These are phyloP conservation scores for Nasonia vitripennis DNA, from an alignment of 1,140 invertebrate species.

Conservation along the genomic window DNA sequence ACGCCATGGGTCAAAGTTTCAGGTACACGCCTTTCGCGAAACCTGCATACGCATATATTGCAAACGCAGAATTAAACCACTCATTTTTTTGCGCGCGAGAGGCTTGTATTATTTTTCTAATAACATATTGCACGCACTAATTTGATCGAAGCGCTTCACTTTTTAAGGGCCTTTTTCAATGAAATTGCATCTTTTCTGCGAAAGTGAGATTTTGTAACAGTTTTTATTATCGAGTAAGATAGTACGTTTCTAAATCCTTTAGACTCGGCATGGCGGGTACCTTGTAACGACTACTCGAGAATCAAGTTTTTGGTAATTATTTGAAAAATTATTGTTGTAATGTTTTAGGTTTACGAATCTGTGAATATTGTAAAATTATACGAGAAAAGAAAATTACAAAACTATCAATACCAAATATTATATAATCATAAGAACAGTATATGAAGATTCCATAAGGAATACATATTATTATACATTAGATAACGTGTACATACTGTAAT, in stretches of 20 bases:
- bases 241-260: neutral
- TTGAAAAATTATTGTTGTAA: slow-evolving; percentile 20
- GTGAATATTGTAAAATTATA: slow-evolving; percentile 53
- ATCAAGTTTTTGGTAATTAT: slow-evolving; percentile 8
- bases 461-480: slow-evolving; percentile 34
- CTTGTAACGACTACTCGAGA: neutral
- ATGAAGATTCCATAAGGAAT: neutral
- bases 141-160: neutral
- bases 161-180: neutral
- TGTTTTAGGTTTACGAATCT: slow-evolving; percentile 24
- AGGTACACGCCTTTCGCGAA: neutral
- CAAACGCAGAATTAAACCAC: neutral
- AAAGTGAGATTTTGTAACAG: slow-evolving; percentile 22
- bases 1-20: too few relatives aligned
- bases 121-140: neutral
- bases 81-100: neutral
- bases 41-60: neutral
- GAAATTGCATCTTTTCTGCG: neutral
- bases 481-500: slow-evolving; percentile 50
- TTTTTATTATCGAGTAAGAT: neutral
- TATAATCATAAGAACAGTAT: neutral
- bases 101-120: slow-evolving; percentile 3
- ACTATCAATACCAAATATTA: slow-evolving; percentile 6
- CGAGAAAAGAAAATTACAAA: slow-evolving; percentile 7
- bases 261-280: neutral